A percentile compares a stretch with the other conserved stretches of the same genome.
These are phyloP conservation scores for Bettongia penicillata DNA, from an alignment of 2,113 vertebrate species.

Conservation along the genomic window DNA sequence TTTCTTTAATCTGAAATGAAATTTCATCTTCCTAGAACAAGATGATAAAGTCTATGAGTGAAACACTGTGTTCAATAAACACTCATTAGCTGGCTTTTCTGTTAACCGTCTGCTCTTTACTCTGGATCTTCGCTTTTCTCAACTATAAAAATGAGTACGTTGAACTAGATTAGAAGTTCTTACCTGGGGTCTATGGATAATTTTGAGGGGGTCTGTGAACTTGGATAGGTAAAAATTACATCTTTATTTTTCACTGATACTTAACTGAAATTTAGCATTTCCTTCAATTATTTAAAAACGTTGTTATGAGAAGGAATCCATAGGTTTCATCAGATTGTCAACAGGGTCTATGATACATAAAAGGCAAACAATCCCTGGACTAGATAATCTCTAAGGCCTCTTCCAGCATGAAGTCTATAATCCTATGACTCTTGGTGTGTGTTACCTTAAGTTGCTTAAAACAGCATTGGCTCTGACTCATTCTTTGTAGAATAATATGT, in stretches of 20 bases:
- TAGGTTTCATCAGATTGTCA: background rate
- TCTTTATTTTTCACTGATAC: background rate
- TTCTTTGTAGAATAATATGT: background rate
- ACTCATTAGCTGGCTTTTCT: background rate
- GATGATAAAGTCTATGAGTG: background rate
- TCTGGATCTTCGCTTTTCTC: background rate
- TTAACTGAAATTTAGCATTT: background rate
- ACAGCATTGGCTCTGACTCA: background rate
- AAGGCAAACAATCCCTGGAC: background rate
- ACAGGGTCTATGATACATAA: background rate
- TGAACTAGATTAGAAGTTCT: background rate
- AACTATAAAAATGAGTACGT: background rate
- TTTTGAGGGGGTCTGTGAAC: background rate
- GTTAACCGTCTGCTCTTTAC: background rate
- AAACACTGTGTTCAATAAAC: background rate
- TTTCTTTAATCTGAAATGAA: background rate
- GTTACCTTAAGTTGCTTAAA: background rate
- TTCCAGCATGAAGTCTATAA: background rate
- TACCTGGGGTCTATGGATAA: background rate
- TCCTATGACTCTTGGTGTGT: background rate
- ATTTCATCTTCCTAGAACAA: background rate
- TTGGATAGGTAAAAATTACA: background rate
- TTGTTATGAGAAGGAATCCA: background rate
- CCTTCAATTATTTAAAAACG: background rate
- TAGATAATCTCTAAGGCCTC: background rate